Base-by-base conservation (phyloP, 2,113 vertebrate genomes). In the Rhinopomastus cyanomelas region DNA sequence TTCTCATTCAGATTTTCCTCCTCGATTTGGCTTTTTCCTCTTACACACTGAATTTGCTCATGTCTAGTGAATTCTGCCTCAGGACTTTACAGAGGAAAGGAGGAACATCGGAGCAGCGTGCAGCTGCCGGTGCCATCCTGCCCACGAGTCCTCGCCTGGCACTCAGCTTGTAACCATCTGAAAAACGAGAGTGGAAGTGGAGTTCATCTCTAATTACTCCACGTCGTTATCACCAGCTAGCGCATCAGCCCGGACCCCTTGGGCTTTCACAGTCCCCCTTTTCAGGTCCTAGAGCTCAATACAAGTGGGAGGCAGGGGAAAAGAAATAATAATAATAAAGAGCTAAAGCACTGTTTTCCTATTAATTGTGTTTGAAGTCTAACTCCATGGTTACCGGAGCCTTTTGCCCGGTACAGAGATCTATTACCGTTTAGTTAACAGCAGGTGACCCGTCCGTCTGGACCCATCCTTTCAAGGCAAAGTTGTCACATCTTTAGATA, bases 11-110 rank as follows among this genome's bases (percentile, higher is more conserved):
- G 56, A 52, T 94, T 92, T 84, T 88, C 87, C 79, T 94, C 82
- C 90, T 21, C 32, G 91, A 94, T 92, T 80, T 65, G 68, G 91
- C 72, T 93, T 91, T 89, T 90, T 34, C 64, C 79, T 77, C 91
- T 92, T 69, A 82, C 51, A 46, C 8, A 6, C 85, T 83, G 66
- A 90, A 95, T 94, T 95, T 89, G 72, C 89, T 94, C 82, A 39
- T 27, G 87, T 92, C 95, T 95, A 91, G 91, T 78, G 91, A 93
- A 93, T 93, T 93, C 91, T 94, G 94, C 94, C 87, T 89, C 91
- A 77, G 94, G 93, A 93, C 89, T 77, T 94, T 2, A 39, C 11
- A 12, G 68, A 72, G 82, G 36, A 30, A 76, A 73, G 85, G 95
- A 92, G 87, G 66, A 85, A 29, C 55, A 66, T 25, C 2, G 12